Conservation (phyloP, 2,888 invertebrate genomes). For the Labia minor region DNA sequence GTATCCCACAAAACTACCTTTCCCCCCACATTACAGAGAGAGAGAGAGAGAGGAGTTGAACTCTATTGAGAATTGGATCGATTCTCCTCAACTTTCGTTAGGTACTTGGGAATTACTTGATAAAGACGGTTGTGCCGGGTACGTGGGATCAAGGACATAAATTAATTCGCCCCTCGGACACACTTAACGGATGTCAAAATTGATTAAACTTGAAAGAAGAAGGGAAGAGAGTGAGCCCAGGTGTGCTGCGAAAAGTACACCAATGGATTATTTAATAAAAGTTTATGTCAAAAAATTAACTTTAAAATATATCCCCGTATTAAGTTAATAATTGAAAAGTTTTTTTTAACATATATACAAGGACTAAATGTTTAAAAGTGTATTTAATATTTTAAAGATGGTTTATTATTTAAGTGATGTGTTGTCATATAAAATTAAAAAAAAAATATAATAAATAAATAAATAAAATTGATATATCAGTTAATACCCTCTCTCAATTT, state of each 20-base stretch:
- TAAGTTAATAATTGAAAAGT: too few relatives aligned
- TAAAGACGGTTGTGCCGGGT: not conserved
- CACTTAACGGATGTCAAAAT: slow-evolving; percentile 7
- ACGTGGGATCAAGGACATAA: not conserved
- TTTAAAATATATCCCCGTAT: not conserved
- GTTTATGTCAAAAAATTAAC: not conserved
- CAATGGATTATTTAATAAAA: not conserved
- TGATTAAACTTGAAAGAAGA: not conserved
- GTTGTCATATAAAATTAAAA: too few relatives aligned
- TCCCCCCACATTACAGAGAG: not conserved
- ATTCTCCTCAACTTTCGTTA: slow-evolving; percentile 13
- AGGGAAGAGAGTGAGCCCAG: not conserved
- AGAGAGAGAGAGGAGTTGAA: not conserved
- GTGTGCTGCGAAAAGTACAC: not conserved
- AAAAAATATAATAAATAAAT: too few relatives aligned
- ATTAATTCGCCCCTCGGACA: slow-evolving; percentile 1
- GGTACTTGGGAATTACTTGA: slow-evolving; percentile 2
- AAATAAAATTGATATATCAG: too few relatives aligned
- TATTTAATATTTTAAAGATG: too few relatives aligned
- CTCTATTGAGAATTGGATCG: not conserved
- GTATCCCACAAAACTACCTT: not conserved
- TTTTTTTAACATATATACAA: too few relatives aligned
- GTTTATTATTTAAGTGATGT: too few relatives aligned
- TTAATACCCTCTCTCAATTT: too few relatives aligned
- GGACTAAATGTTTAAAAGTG: too few relatives aligned